phyloP scores from a whole-genome alignment of 37 sponge, comb jelly and placozoan genomes.

The Haliclona indistincta region DNA sequence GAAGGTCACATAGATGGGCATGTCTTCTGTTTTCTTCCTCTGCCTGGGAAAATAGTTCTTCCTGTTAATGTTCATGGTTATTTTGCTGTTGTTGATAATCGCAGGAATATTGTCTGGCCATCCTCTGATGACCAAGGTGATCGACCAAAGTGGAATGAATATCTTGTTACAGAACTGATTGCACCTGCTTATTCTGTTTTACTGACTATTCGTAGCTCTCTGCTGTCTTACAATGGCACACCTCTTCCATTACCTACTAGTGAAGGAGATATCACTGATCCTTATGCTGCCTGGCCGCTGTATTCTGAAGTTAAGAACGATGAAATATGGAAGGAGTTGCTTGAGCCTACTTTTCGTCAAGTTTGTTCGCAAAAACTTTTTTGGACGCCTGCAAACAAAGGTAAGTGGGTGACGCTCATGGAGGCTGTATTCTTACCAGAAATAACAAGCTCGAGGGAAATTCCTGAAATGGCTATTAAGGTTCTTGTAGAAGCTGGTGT shows the following conservation, averaged over 20 bases:
- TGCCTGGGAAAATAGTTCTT: constrained; percentile 48
- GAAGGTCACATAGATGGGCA: constrained; percentile 27
- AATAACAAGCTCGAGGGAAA: not conserved
- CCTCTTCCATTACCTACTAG: not conserved
- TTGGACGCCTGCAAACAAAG: constrained; percentile 56
- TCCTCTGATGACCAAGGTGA: constrained; percentile 53
- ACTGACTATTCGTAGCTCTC: constrained; percentile 19
- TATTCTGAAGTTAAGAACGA: constrained; percentile 10
- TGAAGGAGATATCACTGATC: constrained; percentile 22
- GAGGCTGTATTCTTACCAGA: constrained; percentile 34
- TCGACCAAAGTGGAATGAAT: constrained; percentile 73
- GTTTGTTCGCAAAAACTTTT: not conserved
- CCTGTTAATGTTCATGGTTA: constrained; percentile 86
- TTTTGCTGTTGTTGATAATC: constrained; percentile 66
- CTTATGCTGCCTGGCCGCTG: constrained; percentile 61
- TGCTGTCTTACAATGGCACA: constrained; percentile 19
- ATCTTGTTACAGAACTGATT: constrained; percentile 34
- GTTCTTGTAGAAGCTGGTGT: constrained; percentile 4
- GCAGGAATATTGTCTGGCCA: constrained; percentile 85
- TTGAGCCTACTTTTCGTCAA: constrained; percentile 13
- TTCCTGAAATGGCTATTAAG: constrained; percentile 17
- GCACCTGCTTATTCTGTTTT: constrained; percentile 49
- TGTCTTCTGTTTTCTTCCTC: constrained; percentile 86
- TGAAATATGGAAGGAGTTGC: constrained; percentile 37
- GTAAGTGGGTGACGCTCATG: constrained; percentile 36